Evolutionary conservation across 2,888 invertebrate genomes (phyloP), one percentile per base, ranked within the genome.

Genomic region (Melangyna quadrimaculata): DNA sequence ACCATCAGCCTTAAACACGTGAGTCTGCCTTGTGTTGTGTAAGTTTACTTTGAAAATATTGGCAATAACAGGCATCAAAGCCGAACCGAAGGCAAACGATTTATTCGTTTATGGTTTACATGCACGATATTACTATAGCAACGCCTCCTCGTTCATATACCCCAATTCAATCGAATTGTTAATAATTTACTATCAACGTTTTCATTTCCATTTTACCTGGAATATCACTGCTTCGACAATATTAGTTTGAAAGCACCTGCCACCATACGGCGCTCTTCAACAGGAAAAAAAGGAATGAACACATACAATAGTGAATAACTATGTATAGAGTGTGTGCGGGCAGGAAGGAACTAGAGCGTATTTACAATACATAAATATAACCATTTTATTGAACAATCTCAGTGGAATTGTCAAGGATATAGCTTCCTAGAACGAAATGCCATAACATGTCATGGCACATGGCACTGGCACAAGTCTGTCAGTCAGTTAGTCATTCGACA

Each of bases 111-210:
- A 80, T 84, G 48, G 61, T 63, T 77, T 69, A 72, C 72, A 79
- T 84, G 71, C 80, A 80, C 73, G 67, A 22, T n/a, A 67, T 51
- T 32, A 6, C 67, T 48, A 51, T 32, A 24, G 19, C 35, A 43
- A 48, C 51, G 48, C n/a, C n/a, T 22, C 6, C 61, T 59, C 14
- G 53, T 67, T 72, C 67, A 67, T 63, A 51, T 79, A 75, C 81
- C 81, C 81, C 86, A 73, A 81, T 86, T 77, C 86, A 81, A 86
- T 86, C 77, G 77, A 80, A 81, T 86, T 86, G 86, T 86, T 86
- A 86, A 86, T 86, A 86, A 86, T 86, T 86, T 80, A 86, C 81
- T 81, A 86, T 81, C 81, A 73, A 81, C 81, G 77, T 81, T 80
- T 59, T 75, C 74, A 71, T 83, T 77, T 67, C 83, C 59, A 67